A percentile compares a stretch with the other conserved stretches of the same genome.
These are phyloP conservation scores for Battus philenor DNA, from an alignment of 1,140 invertebrate species.

Conservation along the genomic window DNA sequence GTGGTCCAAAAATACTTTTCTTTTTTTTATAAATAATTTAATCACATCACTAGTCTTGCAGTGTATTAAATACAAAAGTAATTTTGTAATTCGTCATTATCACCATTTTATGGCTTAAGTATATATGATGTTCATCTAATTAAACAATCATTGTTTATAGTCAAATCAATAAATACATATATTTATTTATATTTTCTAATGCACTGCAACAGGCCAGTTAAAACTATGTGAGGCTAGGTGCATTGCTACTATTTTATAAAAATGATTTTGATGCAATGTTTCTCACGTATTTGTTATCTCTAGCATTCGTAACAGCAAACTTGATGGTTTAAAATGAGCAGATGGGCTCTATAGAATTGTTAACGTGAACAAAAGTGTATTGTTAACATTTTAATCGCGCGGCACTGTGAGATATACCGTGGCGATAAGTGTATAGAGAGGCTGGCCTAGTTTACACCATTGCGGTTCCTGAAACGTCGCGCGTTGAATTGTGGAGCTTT, in stretches of 20 bases:
- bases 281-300: background rate
- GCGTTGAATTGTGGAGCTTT: constrained; percentile 21
- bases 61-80: too few relatives aligned
- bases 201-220: too few relatives aligned
- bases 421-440: constrained; percentile 25
- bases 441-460: constrained; percentile 32
- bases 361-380: constrained; percentile 38
- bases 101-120: too few relatives aligned
- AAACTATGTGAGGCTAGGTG: background rate
- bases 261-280: background rate
- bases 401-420: constrained; percentile 25
- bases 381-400: constrained; percentile 43
- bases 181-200: too few relatives aligned
- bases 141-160: too few relatives aligned
- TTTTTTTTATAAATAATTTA: too few relatives aligned
- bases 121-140: too few relatives aligned
- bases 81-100: too few relatives aligned
- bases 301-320: constrained; percentile 4
- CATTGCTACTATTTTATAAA: background rate
- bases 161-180: too few relatives aligned
- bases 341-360: constrained; percentile 9
- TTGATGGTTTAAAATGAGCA: constrained; percentile 8
- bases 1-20: too few relatives aligned
- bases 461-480: constrained; percentile 19
- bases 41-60: too few relatives aligned